Percentiles rank a stretch among this genome's conserved stretches.
phyloP scores from a whole-genome alignment of 2,888 invertebrate species.

The Ophion obscuratus region DNA sequence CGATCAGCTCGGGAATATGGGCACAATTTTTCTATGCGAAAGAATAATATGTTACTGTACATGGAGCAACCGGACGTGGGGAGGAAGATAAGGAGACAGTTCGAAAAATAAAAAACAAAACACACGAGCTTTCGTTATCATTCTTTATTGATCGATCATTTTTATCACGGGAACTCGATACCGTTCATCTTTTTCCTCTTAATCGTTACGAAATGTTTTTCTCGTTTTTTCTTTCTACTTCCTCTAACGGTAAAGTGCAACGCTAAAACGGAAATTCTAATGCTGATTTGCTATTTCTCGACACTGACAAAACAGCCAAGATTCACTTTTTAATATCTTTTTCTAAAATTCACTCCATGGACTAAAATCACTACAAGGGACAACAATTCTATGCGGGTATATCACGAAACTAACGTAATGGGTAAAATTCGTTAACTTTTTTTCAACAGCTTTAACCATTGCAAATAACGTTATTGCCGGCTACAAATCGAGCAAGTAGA shows the following conservation, averaged over 20 bases:
- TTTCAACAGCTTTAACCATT: background rate
- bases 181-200: slow-evolving; percentile 18
- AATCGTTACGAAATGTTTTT: background rate
- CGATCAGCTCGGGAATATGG: slow-evolving; percentile 13
- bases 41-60: background rate
- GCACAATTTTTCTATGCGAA: slow-evolving; percentile 19
- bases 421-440: background rate
- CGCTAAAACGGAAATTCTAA: slow-evolving; percentile 17
- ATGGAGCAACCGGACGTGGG: background rate
- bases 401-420: background rate
- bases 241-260: slow-evolving; percentile 12
- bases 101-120: slow-evolving; percentile 29
- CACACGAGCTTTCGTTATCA: slow-evolving; percentile 31
- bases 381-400: background rate
- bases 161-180: slow-evolving; percentile 34
- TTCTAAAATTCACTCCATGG: background rate
- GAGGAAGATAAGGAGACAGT: background rate
- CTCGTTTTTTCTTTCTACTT: background rate
- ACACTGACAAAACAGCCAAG: background rate
- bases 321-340: background rate
- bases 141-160: slow-evolving; percentile 47
- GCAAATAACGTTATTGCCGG: background rate
- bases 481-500: background rate
- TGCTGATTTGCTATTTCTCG: background rate
- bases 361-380: background rate